Evolutionary conservation across 1,140 invertebrate species (phyloP).

Genomic region (Drosophila sp.): DNA sequence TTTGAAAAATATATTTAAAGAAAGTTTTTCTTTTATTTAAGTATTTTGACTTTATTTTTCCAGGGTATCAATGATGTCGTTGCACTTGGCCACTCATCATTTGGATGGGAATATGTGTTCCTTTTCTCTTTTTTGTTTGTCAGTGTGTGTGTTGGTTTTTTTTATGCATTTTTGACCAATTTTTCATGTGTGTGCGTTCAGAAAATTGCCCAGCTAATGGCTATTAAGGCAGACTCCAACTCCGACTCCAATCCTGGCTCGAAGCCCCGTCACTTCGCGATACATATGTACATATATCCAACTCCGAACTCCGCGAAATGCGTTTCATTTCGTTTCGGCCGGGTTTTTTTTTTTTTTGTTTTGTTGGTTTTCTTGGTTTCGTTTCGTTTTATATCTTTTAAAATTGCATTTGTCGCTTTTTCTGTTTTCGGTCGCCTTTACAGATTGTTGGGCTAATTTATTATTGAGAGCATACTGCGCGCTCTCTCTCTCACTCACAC

Average conservation of each 20-base stretch:
- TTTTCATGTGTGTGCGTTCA: conserved; percentile 61
- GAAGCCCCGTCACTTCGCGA: conserved; percentile 17
- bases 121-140: conserved; percentile 27
- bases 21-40: too few relatives aligned
- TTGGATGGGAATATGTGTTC: neutral
- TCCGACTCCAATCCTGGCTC: conserved; percentile 20
- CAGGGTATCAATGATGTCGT: neutral
- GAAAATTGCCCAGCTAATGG: conserved; percentile 73
- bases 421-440: conserved; percentile 54
- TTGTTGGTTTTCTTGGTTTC: conserved; percentile 10
- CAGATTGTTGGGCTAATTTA: conserved; percentile 74
- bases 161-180: conserved; percentile 65
- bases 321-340: conserved; percentile 46
- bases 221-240: conserved; percentile 65
- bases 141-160: conserved; percentile 5
- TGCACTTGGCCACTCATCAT: neutral
- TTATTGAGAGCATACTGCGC: conserved; percentile 50
- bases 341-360: conserved; percentile 35
- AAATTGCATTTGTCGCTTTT: conserved; percentile 59
- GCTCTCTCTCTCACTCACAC: conserved; percentile 4
- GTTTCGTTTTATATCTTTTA: conserved; percentile 9
- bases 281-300: neutral
- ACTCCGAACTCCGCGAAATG: conserved; percentile 34
- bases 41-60: neutral
- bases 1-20: too few relatives aligned